Conservation (phyloP, 2,888 invertebrate genomes). For the Stenodera caucasica region DNA sequence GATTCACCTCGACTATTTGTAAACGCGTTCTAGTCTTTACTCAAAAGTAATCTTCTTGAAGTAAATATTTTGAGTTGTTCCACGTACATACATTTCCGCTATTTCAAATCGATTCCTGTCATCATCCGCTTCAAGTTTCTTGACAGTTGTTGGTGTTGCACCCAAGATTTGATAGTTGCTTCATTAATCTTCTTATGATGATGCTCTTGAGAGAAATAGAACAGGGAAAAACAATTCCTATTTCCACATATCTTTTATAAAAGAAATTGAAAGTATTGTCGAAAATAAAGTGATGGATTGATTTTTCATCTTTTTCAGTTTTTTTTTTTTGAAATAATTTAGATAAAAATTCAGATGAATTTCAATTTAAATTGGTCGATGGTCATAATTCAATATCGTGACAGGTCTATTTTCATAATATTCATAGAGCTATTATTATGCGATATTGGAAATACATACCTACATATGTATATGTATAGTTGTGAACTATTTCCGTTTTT, state of each 20-base stretch:
- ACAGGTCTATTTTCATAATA: slow-evolving; percentile 6
- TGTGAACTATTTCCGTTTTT: neutral
- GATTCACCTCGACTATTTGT: no score
- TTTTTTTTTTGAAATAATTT: neutral
- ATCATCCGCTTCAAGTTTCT: neutral
- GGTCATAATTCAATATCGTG: neutral
- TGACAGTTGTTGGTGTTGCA: neutral
- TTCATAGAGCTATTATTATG: neutral
- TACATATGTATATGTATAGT: no score
- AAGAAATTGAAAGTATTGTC: slow-evolving; percentile 2
- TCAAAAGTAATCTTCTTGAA: slow-evolving; percentile 24
- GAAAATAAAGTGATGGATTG: neutral
- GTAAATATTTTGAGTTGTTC: slow-evolving; percentile 24
- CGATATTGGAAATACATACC: no score
- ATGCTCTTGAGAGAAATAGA: neutral
- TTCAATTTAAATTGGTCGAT: neutral
- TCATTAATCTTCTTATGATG: slow-evolving; percentile 1
- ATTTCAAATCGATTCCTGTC: slow-evolving; percentile 19
- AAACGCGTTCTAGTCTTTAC: neutral
- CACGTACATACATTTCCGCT: slow-evolving; percentile 16
- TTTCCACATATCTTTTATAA: neutral
- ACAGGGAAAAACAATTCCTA: neutral
- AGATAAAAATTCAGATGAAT: neutral
- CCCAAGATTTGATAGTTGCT: neutral
- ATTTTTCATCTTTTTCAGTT: neutral